phyloP scores from a whole-genome alignment of 2,113 vertebrate genomes.

The Myotis brandtii region DNA sequence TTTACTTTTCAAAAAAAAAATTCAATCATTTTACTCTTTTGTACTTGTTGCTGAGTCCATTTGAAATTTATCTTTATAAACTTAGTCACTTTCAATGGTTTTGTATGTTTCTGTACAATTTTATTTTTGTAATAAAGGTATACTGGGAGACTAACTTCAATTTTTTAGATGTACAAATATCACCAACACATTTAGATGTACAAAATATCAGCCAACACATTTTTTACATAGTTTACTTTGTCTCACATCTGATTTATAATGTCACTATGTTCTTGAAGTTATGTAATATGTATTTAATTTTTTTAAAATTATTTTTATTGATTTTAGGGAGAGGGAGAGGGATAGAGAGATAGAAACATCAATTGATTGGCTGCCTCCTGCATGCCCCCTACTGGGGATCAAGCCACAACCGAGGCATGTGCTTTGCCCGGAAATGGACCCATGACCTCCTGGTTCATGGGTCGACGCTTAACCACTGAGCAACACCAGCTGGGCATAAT shows the following conservation, averaged over 20 bases:
- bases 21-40: neutral
- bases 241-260: neutral
- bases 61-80: constrained; percentile 5
- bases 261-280: neutral
- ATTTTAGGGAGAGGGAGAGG: no score
- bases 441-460: no score
- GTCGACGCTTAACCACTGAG: no score
- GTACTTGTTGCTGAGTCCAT: neutral
- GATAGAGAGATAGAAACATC: no score
- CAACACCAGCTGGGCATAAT: no score
- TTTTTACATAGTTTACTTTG: neutral
- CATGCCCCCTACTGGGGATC: no score
- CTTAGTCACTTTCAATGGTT: neutral
- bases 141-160: neutral
- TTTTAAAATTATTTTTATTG: neutral
- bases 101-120: neutral
- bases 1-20: neutral
- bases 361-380: no score
- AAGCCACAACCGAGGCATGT: no score
- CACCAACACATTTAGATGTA: neutral
- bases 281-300: constrained; percentile 31
- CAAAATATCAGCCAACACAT: neutral
- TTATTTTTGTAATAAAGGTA: neutral
- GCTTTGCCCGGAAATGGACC: no score
- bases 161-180: constrained; percentile 16